Evolutionary conservation across 2,113 vertebrate species (phyloP).

Genomic region (Pteronura brasiliensis): DNA sequence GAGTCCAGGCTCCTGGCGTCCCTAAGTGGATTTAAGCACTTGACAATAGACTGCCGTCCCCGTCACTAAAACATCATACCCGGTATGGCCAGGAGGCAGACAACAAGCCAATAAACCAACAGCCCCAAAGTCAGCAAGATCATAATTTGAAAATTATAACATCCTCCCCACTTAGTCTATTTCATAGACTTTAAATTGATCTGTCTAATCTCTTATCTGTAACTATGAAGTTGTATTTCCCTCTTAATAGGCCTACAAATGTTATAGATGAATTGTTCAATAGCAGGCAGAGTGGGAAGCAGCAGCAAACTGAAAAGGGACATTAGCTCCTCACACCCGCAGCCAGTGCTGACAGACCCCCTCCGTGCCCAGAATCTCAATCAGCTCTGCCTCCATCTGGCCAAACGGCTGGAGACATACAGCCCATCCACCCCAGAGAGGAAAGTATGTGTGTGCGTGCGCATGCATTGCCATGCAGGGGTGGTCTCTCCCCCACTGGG

Average conservation of each 20-base stretch:
- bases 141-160: constrained; percentile 37
- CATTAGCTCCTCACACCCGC: background rate
- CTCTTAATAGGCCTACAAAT: constrained; percentile 78
- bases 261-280: constrained; percentile 74
- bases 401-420: background rate
- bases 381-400: rapidly evolving
- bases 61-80: background rate
- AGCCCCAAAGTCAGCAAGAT: constrained; percentile 44
- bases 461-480: rapidly evolving
- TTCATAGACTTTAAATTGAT: constrained; percentile 71
- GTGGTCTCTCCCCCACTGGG: background rate
- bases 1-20: background rate
- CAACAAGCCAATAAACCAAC: constrained; percentile 17
- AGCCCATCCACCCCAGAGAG: too few relatives aligned
- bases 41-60: background rate
- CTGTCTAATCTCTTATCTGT: constrained; percentile 80
- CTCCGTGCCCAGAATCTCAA: rapidly evolving
- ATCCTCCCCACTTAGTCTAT: background rate
- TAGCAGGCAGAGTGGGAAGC: background rate
- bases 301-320: constrained; percentile 57
- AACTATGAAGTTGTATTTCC: constrained; percentile 84
- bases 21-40: background rate
- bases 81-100: background rate
- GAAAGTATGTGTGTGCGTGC: background rate
- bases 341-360: background rate